phyloP scores from a whole-genome alignment of 2,888 invertebrate genomes.

The Oscheius myriophilus region DNA sequence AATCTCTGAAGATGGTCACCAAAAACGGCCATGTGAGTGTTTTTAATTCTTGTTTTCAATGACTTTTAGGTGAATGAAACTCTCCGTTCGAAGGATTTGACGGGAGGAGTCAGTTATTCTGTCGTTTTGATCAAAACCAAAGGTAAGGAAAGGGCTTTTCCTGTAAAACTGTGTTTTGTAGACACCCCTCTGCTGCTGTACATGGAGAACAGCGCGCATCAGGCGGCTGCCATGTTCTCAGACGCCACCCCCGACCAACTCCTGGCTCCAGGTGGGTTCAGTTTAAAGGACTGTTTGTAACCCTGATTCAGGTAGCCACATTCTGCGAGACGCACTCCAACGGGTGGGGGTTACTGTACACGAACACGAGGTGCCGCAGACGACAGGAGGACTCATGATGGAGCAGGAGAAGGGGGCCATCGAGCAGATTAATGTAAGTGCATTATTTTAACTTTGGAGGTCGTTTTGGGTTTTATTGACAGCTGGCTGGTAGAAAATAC shows the following conservation, averaged over 20 bases:
- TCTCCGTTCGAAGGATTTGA: slow-evolving; percentile 63
- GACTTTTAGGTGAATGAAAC: slow-evolving; percentile 53
- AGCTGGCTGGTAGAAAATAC: too few relatives aligned
- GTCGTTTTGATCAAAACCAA: slow-evolving; percentile 62
- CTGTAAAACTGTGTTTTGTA: slow-evolving; percentile 24
- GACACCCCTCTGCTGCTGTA: slow-evolving; percentile 68
- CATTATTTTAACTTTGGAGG: too few relatives aligned
- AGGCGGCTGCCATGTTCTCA: slow-evolving; percentile 68
- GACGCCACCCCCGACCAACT: slow-evolving; percentile 65
- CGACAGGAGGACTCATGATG: slow-evolving; percentile 37
- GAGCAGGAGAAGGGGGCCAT: slow-evolving; percentile 32
- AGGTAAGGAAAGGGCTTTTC: slow-evolving; percentile 39
- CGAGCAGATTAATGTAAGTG: neutral
- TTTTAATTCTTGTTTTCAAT: neutral
- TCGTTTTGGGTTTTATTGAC: too few relatives aligned
- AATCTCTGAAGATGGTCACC: slow-evolving; percentile 53
- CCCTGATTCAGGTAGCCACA: slow-evolving; percentile 34
- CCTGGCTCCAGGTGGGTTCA: slow-evolving; percentile 39
- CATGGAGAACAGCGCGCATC: slow-evolving; percentile 64
- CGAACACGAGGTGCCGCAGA: slow-evolving; percentile 26
- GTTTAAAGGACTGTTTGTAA: neutral
- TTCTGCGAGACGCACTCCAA: slow-evolving; percentile 45
- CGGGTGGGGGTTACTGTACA: slow-evolving; percentile 50
- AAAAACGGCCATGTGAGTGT: slow-evolving; percentile 47
- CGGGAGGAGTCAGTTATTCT: slow-evolving; percentile 61